Base-by-base conservation (phyloP, 2,888 invertebrate species). In the Netelia melanura region DNA sequence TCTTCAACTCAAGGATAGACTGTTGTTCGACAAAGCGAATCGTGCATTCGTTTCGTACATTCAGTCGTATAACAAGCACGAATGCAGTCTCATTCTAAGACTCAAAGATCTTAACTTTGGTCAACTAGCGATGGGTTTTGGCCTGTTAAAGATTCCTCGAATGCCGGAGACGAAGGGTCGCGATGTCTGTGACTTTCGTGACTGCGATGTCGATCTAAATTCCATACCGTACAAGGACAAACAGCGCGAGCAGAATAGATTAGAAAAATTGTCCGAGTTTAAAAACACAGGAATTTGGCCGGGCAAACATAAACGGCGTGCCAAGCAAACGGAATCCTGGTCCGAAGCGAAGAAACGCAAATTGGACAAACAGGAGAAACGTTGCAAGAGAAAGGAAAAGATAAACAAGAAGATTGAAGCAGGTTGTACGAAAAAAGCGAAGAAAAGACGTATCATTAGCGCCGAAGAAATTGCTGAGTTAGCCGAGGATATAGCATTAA, bases 31-130 rank as follows among this genome's bases (percentile, higher is more conserved):
- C 92, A 98, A 98, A 92, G 98, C 97, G 0, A 97, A 97, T 87
- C 95, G 96, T 76, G 99, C 99, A 0, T 99, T 98, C 94, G 99
- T 99, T 0, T 99, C 99, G 0, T 99, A 98, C 93, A 95, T 99
- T 84, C 96, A 98, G 88, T 97, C 98, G 0, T 99, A 99, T 94
- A 96, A 96, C 11, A 99, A 99, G 93, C 99, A 99, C 94, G 99
- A 99, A 92, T 99, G 99, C 91, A 97, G 96, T 90, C 95, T 99
- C 58, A 96, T 99, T 71, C 95, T 99, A 86, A 95, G 97, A 89
- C 94, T 98, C 17, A 98, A 98, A 94, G 98, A 99, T 92, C 94
- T 99, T 25, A 97, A 98, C 88, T 94, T 99, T 86, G 97, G 97
- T 5, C 95, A 96, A 87, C 94, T 99, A 87, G 99, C 98, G 0